Evolutionary conservation across 2,888 invertebrate genomes (phyloP).

Genomic region (Parnassius glacialis): DNA sequence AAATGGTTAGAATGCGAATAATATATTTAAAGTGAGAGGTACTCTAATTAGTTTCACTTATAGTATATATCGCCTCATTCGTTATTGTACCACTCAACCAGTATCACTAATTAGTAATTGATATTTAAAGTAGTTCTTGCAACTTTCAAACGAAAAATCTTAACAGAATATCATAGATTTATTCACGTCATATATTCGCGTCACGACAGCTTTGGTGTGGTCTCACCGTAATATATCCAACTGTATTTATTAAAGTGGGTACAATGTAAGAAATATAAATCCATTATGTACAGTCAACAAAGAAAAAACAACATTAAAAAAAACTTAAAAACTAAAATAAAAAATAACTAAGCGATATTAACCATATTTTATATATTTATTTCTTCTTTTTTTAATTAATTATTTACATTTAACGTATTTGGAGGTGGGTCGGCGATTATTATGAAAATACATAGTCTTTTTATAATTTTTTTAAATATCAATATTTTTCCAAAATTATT

Average conservation of each 20-base stretch:
- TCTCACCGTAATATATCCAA: slow-evolving; percentile 3
- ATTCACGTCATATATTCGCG: background rate
- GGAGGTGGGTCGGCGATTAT: slow-evolving; percentile 32
- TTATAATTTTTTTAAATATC: slow-evolving; percentile 20
- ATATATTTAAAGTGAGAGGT: too few relatives aligned
- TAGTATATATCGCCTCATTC: too few relatives aligned
- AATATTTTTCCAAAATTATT: background rate
- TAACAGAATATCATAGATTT: background rate
- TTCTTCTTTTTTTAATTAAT: slow-evolving; percentile 17
- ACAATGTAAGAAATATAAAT: slow-evolving; percentile 11
- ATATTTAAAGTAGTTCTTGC: too few relatives aligned
- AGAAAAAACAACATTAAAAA: slow-evolving; percentile 29
- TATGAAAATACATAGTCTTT: slow-evolving; percentile 31
- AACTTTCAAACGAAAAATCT: too few relatives aligned
- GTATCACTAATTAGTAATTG: too few relatives aligned
- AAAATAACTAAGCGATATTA: slow-evolving; percentile 12
- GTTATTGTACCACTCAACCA: too few relatives aligned
- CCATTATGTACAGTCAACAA: slow-evolving; percentile 30
- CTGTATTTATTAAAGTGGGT: background rate
- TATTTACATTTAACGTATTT: slow-evolving; percentile 27
- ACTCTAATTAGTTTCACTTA: too few relatives aligned
- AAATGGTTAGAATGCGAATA: too few relatives aligned
- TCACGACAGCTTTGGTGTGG: background rate
- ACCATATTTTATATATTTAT: slow-evolving; percentile 9
- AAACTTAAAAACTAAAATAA: slow-evolving; percentile 31